Evolutionary conservation across 2,797 vertebrate species (phyloP), one percentile per base, ranked within the genome.

Genomic region (Chloroceryle inda): DNA sequence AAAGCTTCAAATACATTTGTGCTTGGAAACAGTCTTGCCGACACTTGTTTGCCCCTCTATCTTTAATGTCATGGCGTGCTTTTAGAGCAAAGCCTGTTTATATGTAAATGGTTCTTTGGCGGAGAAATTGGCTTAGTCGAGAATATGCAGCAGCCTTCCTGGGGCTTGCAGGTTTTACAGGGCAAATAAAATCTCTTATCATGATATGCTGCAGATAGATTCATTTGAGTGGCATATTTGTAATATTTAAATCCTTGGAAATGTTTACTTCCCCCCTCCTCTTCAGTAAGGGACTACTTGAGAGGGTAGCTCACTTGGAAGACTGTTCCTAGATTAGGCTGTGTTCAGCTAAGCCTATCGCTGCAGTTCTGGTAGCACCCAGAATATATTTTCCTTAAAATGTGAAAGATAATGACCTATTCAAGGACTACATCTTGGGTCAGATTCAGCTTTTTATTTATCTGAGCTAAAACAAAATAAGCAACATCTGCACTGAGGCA

Each of bases 81-180:
- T 76, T 68, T 71, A 10, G 45, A 87, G 75, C 67, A 61, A 89
- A 74, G 23, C 49, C 37, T 92, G 67, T 93, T 94, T 92, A 37
- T 83, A 68, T 89, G 77, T 82, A 93, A 89, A 89, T 78, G 84
- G 35, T 77, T 89, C 31, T 29, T 49, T 38, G 52, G 67, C 18
- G 81, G 56, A 87, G 74, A 83, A 89, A 67, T 76, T 4, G 1
- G 38, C 56, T 91, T 49, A 56, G 71, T 85, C 22, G 35, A 61
- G 67, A 69, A 77, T 45, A 61, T 33, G 26, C 80, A 64, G 49
- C n/a, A 67, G 50, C 38, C 27, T 90, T 95, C 47, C 76, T 1
- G 1, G 40, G 56, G 16, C 79, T 74, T 33, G n/a, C 52, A 23
- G 86, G 37, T 45, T 92, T 91, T 85, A 74, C 61, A 50, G 29